Percentiles rank a stretch among this genome's conserved stretches.
Evolutionary conservation across 2,797 vertebrate species (phyloP).

Genomic region (Columba guinea): DNA sequence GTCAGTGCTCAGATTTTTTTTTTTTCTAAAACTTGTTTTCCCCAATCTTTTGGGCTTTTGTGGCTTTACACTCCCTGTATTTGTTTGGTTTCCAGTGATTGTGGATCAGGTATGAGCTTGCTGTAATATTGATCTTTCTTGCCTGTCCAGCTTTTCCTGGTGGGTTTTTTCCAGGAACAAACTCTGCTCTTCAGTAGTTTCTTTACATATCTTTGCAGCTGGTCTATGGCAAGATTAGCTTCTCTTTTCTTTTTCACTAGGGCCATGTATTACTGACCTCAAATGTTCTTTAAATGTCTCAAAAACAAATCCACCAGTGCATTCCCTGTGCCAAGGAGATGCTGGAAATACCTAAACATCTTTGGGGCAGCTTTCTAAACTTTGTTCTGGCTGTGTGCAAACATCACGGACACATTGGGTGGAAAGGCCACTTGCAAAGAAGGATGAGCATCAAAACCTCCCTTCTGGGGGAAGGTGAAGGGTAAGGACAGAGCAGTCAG

Average conservation of each 20-base stretch:
- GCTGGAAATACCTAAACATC: not conserved
- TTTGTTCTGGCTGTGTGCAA: not conserved
- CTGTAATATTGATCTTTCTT: not conserved
- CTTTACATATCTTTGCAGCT: not conserved
- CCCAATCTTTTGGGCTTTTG: not conserved
- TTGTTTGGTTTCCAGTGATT: not conserved
- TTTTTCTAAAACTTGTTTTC: not conserved
- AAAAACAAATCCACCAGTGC: not conserved
- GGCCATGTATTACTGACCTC: not conserved
- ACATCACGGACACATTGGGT: rapidly evolving
- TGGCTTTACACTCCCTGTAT: not conserved
- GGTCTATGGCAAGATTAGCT: not conserved
- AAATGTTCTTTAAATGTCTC: not conserved
- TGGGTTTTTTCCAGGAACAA: not conserved
- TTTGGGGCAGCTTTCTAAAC: not conserved
- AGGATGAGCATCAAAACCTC: not conserved
- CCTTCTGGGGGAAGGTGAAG: not conserved
- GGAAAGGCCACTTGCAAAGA: not conserved
- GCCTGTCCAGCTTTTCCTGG: not conserved
- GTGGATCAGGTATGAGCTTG: not conserved
- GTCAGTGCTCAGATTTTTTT: not conserved
- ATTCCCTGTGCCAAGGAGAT: not conserved
- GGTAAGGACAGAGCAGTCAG: not conserved
- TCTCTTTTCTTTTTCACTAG: not conserved
- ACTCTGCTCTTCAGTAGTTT: not conserved